Evolutionary conservation across 2,113 vertebrate species (phyloP).

Genomic region (Sardina pilchardus): DNA sequence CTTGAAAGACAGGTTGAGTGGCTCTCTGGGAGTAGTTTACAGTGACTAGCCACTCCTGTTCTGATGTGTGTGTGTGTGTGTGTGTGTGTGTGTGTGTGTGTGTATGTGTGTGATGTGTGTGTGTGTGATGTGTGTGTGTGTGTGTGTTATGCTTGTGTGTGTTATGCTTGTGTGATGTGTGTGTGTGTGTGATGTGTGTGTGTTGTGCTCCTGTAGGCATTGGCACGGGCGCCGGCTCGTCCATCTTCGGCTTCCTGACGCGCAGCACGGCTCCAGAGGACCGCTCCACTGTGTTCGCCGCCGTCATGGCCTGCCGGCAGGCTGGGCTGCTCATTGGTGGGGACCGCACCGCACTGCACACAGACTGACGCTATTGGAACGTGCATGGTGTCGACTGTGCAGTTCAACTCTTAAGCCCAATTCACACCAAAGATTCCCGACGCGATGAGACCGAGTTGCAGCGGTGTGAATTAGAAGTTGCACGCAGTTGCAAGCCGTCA

Average conservation of each 20-base stretch:
- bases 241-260: slow-evolving; percentile 79
- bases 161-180: too few species aligned
- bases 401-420: too few species aligned
- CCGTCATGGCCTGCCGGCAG: slow-evolving; percentile 80
- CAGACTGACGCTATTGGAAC: background rate
- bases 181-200: background rate
- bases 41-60: too few species aligned
- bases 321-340: slow-evolving; percentile 80
- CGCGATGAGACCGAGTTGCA: too few species aligned
- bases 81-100: too few species aligned
- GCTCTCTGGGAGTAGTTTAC: too few species aligned
- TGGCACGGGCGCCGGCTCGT: slow-evolving; percentile 76
- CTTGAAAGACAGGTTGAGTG: background rate
- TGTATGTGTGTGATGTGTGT: too few species aligned
- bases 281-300: slow-evolving; percentile 77
- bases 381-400: too few species aligned
- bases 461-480: too few species aligned
- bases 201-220: slow-evolving; percentile 63
- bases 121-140: background rate
- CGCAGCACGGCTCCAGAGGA: slow-evolving; percentile 70
- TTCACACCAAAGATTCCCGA: too few species aligned
- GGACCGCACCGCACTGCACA: slow-evolving; percentile 24
- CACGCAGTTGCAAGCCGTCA: too few species aligned
- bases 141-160: background rate
- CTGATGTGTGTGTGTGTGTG: too few species aligned